These are phyloP conservation scores for Lophochroa leadbeateri DNA, from an alignment of 2,113 vertebrate species.

Conservation along the genomic window DNA sequence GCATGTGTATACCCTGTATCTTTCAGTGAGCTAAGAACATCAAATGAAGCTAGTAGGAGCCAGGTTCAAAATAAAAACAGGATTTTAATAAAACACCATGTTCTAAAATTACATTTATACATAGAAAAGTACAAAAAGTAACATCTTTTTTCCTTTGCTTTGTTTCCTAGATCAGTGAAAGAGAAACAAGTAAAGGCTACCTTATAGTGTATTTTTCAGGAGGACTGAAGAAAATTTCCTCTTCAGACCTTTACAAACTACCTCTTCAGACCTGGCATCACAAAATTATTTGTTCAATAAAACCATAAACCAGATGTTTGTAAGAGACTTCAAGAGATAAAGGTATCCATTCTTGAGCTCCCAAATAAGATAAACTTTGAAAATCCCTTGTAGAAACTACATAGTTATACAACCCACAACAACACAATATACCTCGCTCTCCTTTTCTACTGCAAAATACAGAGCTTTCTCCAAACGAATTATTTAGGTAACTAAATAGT, in stretches of 20 bases:
- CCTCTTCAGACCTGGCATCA: not conserved
- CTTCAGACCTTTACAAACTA: not conserved
- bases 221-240: not conserved
- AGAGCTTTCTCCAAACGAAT: not conserved
- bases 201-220: not conserved
- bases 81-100: fast-evolving
- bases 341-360: not conserved
- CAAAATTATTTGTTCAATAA: not conserved
- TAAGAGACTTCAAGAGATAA: not conserved
- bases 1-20: not conserved
- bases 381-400: not conserved
- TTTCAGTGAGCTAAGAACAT: not conserved
- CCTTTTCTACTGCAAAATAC: not conserved
- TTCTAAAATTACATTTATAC: not conserved
- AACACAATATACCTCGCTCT: not conserved
- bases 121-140: not conserved
- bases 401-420: not conserved
- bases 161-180: not conserved
- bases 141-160: not conserved
- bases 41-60: not conserved
- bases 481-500: not conserved
- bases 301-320: not conserved
- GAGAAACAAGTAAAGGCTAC: not conserved
- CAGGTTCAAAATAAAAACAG: not conserved
- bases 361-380: not conserved